Percentiles rank a stretch among this genome's conserved stretches.
phyloP scores from a whole-genome alignment of 2,888 invertebrate genomes.

The Vanessa cardui region DNA sequence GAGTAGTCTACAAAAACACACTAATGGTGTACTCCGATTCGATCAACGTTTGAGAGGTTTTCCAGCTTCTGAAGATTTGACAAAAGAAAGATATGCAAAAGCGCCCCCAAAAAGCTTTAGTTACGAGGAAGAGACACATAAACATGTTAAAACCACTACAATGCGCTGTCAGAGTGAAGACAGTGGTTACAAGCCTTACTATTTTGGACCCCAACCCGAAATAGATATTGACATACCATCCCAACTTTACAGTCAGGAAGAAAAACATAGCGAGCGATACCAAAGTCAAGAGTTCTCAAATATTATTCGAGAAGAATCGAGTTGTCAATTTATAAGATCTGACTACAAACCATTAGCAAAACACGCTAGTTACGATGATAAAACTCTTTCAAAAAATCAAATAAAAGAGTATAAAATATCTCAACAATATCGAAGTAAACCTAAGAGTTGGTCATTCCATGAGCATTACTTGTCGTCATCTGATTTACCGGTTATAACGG shows the following conservation, averaged over 20 bases:
- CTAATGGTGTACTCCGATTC: constrained; percentile 67
- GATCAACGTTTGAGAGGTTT: constrained; percentile 68
- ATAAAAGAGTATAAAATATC: constrained; percentile 85
- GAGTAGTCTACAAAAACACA: constrained; percentile 76
- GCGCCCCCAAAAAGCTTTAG: constrained; percentile 77
- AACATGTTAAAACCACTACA: constrained; percentile 73
- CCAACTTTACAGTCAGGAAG: constrained; percentile 83
- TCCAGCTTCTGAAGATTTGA: constrained; percentile 54
- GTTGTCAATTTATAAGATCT: constrained; percentile 72
- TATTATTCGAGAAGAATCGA: constrained; percentile 67
- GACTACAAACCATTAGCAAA: constrained; percentile 84
- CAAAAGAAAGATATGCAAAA: constrained; percentile 68
- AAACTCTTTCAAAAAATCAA: constrained; percentile 84
- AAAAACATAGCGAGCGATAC: constrained; percentile 85
- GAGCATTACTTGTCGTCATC: constrained; percentile 84
- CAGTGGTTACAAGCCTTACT: constrained; percentile 72
- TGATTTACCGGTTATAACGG: constrained; percentile 79
- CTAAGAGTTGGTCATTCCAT: constrained; percentile 85
- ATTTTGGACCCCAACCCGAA: constrained; percentile 74
- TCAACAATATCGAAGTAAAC: constrained; percentile 80
- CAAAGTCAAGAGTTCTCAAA: constrained; percentile 85
- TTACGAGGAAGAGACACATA: constrained; percentile 73
- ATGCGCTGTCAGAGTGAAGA: constrained; percentile 85
- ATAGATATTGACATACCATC: constrained; percentile 83
- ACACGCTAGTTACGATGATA: constrained; percentile 86